Base-by-base conservation (phyloP, 2,888 invertebrate species). In the Morpho deidamia region DNA sequence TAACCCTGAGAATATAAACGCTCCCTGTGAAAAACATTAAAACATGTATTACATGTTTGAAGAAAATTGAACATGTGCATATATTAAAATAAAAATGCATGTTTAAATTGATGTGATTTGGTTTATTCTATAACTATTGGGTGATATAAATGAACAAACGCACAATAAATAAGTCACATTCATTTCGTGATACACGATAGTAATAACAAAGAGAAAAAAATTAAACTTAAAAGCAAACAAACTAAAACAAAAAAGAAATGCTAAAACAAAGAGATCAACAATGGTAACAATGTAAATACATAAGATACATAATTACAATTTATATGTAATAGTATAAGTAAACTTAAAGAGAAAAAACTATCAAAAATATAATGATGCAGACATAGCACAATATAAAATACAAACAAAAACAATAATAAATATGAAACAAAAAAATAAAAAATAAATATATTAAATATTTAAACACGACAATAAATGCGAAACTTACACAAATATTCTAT, bases 101-200 rank as follows among this genome's bases (percentile, higher is more conserved):
- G 10, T 33, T 50, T 50, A 45, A 54, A 55, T 47, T 51, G 56
- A 61, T 68, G 64, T 60, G 58, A 59, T 67, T 68, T 67, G 61
- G 63, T 70, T 70, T 71, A 68, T 65, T 70, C 57, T 57, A 64
- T 65, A 65, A 59, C 67, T 67, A 63, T 53, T 61, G 57, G 59
- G 54, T 54, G 54, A 63, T 67, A 11, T 33, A 59, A 53, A 11
- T 47, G 40, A 14, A 69, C 73, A 69, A 59, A 69, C 65, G 69
- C 59, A 65, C 66, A 67, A 71, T 67, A 71, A 63, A 65, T 68
- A 68, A 64, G 55, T 60, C 59, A 55, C 63, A 64, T 51, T 47
- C 61, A 60, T 55, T 39, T 59, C 53, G 48, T 55, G 50, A 62
- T 55, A 53, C 55, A 59, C 57, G 51, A 55, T 56, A 56, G 44